Base-by-base conservation (phyloP, 2,888 invertebrate species). In the Drosophila tripunctata region DNA sequence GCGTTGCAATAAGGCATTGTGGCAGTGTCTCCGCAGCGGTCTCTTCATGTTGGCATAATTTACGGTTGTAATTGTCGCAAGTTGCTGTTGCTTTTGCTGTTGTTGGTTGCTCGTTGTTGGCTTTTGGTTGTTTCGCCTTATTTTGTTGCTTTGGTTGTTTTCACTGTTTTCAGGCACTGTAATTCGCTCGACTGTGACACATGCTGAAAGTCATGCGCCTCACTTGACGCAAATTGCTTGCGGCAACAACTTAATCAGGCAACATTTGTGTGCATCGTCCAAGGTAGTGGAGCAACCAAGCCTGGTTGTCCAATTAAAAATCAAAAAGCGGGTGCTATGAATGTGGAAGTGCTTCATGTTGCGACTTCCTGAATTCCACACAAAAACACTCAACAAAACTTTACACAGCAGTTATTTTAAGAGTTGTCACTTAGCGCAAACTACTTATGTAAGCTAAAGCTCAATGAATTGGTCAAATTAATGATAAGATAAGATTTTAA, bases 181-280 rank as follows among this genome's bases (percentile, higher is more conserved):
- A 72, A 35, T 62, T 48, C 65, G 56, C 52, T 41, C 57, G 45
- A 65, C 63, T 47, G 66, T 68, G 68, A 74, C 80, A 76, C 74
- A 80, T 69, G 75, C 55, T 67, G 74, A 66, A 67, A 75, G 75
- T 73, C 80, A 58, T 70, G 67, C 67, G 67, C 72, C 67, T 77
- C 72, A 77, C 83, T 79, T 79, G 82, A 79, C 74, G 81, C 73
- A 78, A 80, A 83, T 75, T 78, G 81, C 81, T 78, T 80, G 73
- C 67, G 70, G 78, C 81, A 80, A 83, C 69, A 80, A 78, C 78
- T 83, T 80, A 75, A 80, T 78, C 84, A 84, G 78, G 78, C 80
- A 64, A 62, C 79, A 76, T 82, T 78, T 78, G 54, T 78, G 54
- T 61, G 67, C 61, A 72, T 54, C 56, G 57, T 14, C 61, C 73